phyloP scores from a whole-genome alignment of 2,888 invertebrate genomes.

The Hirudinaria manillensis region DNA sequence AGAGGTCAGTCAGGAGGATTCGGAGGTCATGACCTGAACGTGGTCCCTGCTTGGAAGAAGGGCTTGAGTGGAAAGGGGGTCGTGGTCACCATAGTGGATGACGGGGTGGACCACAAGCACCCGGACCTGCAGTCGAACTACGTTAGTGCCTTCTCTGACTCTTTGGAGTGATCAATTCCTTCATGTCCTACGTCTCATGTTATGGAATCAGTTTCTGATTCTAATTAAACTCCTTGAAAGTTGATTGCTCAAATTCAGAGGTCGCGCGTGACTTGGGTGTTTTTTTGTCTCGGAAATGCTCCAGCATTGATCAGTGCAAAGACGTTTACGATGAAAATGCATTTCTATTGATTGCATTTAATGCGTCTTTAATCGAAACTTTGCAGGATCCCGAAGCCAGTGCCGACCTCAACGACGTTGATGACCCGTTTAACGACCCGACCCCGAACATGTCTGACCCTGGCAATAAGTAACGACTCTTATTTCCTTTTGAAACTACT shows the following conservation, averaged over 20 bases:
- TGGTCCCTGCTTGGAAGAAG: constrained; percentile 50
- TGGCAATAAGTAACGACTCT: constrained; percentile 47
- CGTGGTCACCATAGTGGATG: constrained; percentile 52
- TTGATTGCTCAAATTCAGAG: neutral
- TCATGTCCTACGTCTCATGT: neutral
- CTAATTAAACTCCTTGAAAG: neutral
- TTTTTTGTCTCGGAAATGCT: too few species aligned
- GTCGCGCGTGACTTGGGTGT: too few species aligned
- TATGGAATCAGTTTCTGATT: too few species aligned
- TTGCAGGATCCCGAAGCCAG: constrained; percentile 53
- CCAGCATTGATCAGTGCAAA: too few species aligned
- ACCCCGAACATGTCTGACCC: constrained; percentile 47
- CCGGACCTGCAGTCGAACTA: constrained; percentile 53
- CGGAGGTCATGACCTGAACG: constrained; percentile 49
- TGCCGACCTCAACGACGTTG: constrained; percentile 43
- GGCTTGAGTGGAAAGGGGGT: constrained; percentile 53
- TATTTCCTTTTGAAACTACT: constrained; percentile 5
- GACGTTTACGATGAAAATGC: too few species aligned
- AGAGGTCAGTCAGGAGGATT: constrained; percentile 47
- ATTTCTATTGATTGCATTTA: too few species aligned
- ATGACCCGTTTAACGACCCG: constrained; percentile 47
- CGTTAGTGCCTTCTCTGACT: constrained; percentile 44
- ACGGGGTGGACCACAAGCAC: constrained; percentile 55
- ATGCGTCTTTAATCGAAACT: neutral
- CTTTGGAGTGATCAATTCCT: neutral